Evolutionary conservation across 2,113 vertebrate genomes (phyloP), one percentile per base, ranked within the genome.

Genomic region (Phylloscopus trochiloides): DNA sequence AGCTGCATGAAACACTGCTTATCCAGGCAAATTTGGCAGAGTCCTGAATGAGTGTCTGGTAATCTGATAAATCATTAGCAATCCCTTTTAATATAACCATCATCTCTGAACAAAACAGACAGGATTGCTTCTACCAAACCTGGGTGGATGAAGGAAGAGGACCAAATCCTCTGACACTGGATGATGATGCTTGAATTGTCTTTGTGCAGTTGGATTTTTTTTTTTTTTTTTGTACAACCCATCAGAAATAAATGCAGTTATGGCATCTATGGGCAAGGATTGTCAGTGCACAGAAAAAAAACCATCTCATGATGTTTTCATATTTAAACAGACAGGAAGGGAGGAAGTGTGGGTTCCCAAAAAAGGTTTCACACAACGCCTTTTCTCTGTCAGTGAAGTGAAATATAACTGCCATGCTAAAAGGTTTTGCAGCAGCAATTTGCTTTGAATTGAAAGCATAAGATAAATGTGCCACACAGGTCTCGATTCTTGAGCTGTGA

Each of bases 341-440:
- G 63, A 93, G 85, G 92, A 88, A 88, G 67, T 78, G 90, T 90
- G 85, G 47, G 32, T 15, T 96, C 87, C 90, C 84, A 90, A 92
- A 92, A 96, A 93, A 82, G 81, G 92, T 92, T 96, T 96, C 62
- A 73, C 96, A 88, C 82, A 91, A 86, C 31, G 70, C 90, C 93
- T 96, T 96, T 96, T 93, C 79, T 95, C 93, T 97, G 96, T 96
- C 94, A 94, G 75, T 59, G 22, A 90, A 95, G 77, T 91, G 80
- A 95, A 97, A 96, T 94, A 94, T 92, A 96, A 95, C 89, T 96
- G 95, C 90, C 88, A 89, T 75, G 79, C 79, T 95, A 96, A 95
- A 94, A 95, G 92, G 85, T 96, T 97, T 94, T 96, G 90, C 91
- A 97, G 94, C 79, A 93, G 94, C 81, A 91, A 95, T 93, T 94